A percentile compares a stretch with the other conserved stretches of the same genome.
Evolutionary conservation across 1,140 invertebrate genomes (phyloP).

Genomic region (Sycobia sp.): DNA sequence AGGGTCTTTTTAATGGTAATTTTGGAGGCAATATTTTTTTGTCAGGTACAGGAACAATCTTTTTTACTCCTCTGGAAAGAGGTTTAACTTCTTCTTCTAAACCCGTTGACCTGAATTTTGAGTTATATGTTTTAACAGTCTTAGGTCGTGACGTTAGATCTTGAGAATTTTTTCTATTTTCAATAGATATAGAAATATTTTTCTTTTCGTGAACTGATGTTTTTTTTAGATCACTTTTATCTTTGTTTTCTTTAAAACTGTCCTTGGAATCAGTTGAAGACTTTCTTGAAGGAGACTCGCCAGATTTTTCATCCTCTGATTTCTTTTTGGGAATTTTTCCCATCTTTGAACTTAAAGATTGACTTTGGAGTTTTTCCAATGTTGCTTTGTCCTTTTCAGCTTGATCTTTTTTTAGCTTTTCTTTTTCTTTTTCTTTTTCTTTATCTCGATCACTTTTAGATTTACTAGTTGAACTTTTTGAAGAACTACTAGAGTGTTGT

Average conservation of each 20-base stretch:
- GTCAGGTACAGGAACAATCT: conserved; percentile 47
- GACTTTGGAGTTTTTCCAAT: conserved; percentile 69
- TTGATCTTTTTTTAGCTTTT: conserved; percentile 61
- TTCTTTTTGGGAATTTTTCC: conserved; percentile 79
- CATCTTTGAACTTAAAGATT: conserved; percentile 68
- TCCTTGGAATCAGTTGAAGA: conserved; percentile 52
- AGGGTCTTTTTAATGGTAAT: conserved; percentile 67
- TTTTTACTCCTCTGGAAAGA: conserved; percentile 66
- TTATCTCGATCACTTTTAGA: conserved; percentile 54
- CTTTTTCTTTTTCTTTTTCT: conserved; percentile 59
- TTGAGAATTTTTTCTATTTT: conserved; percentile 71
- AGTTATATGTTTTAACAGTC: conserved; percentile 87
- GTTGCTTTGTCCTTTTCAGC: conserved; percentile 73
- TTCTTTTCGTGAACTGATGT: conserved; percentile 61
- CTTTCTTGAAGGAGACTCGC: conserved; percentile 41
- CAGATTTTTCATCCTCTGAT: conserved; percentile 54
- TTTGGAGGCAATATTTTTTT: conserved; percentile 68
- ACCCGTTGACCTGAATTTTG: conserved; percentile 85
- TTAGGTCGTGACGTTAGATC: conserved; percentile 71
- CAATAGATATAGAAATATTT: conserved; percentile 80
- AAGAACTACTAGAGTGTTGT: conserved; percentile 51
- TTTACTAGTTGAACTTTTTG: conserved; percentile 47
- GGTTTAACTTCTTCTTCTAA: conserved; percentile 81
- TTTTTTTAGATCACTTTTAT: conserved; percentile 53
- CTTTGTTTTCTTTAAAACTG: conserved; percentile 54